Conservation (phyloP, 2,888 invertebrate species). For the Linnaemya tessellans region DNA sequence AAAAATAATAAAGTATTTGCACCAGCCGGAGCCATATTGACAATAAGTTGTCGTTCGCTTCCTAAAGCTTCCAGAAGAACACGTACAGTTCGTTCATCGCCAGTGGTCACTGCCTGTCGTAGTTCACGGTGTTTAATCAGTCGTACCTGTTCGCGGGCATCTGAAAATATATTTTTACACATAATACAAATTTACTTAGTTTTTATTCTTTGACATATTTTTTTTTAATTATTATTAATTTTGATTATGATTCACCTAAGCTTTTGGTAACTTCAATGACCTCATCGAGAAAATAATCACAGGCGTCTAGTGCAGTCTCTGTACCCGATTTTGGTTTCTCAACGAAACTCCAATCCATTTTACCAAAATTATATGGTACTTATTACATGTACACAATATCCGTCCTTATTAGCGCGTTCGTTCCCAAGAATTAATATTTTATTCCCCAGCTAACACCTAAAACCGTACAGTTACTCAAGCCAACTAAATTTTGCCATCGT, state of each 20-base stretch:
- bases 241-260: slow-evolving; percentile 82
- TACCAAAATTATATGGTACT: not conserved
- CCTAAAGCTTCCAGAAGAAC: slow-evolving; percentile 87
- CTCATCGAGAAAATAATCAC: slow-evolving; percentile 89
- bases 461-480: slow-evolving; percentile 51
- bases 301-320: slow-evolving; percentile 88
- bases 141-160: slow-evolving; percentile 87
- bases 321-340: slow-evolving; percentile 83
- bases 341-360: slow-evolving; percentile 83
- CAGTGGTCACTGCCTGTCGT: slow-evolving; percentile 90
- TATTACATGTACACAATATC: not conserved
- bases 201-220: slow-evolving; percentile 9
- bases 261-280: slow-evolving; percentile 85
- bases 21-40: slow-evolving; percentile 94
- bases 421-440: slow-evolving; percentile 13
- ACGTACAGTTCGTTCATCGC: slow-evolving; percentile 88
- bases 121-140: slow-evolving; percentile 90
- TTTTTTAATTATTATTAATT: slow-evolving; percentile 1
- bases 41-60: slow-evolving; percentile 88
- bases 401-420: not conserved
- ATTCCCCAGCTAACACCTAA: slow-evolving; percentile 54
- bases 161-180: slow-evolving; percentile 72
- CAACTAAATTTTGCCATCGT: slow-evolving; percentile 57
- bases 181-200: not conserved
- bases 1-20: slow-evolving; percentile 93